Evolutionary conservation across 1,140 invertebrate species (phyloP).

Genomic region (Medauroidea extradentata): DNA sequence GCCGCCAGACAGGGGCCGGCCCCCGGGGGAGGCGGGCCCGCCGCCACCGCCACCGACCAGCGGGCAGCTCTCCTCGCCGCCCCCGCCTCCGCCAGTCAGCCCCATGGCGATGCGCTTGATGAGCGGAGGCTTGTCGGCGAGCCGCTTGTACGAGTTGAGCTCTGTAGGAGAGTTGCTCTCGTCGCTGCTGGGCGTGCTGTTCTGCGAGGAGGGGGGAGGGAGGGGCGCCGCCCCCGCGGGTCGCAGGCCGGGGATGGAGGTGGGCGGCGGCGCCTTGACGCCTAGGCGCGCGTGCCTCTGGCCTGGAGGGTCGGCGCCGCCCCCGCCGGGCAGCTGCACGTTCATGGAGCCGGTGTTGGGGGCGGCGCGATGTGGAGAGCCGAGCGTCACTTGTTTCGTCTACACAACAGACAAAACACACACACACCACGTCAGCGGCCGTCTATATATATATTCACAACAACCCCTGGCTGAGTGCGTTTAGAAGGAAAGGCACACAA

Average conservation of each 20-base stretch:
- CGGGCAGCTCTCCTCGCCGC: conserved; percentile 47
- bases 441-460: no score
- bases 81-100: conserved; percentile 46
- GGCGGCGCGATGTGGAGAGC: conserved; percentile 10
- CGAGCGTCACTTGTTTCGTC: conserved; percentile 20
- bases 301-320: conserved; percentile 25
- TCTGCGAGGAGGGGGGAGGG: conserved; percentile 45
- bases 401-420: conserved; percentile 3
- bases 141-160: conserved; percentile 76
- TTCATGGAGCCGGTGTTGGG: conserved; percentile 47
- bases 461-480: no score
- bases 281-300: conserved; percentile 26
- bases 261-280: conserved; percentile 17
- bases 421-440: no score
- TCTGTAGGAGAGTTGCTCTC: conserved; percentile 86
- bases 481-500: no score
- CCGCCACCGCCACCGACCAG: conserved; percentile 30
- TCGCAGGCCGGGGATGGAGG: conserved; percentile 41
- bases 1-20: conserved; percentile 62
- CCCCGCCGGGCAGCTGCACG: conserved; percentile 45
- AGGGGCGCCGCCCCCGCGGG: conserved; percentile 43
- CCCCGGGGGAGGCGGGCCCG: conserved; percentile 50
- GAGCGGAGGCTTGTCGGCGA: conserved; percentile 75
- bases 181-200: conserved; percentile 72
- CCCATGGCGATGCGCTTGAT: conserved; percentile 73